A percentile compares a stretch with the other conserved stretches of the same genome.
Conservation (phyloP, 2,113 vertebrate genomes). For the Macrotis lagotis region DNA sequence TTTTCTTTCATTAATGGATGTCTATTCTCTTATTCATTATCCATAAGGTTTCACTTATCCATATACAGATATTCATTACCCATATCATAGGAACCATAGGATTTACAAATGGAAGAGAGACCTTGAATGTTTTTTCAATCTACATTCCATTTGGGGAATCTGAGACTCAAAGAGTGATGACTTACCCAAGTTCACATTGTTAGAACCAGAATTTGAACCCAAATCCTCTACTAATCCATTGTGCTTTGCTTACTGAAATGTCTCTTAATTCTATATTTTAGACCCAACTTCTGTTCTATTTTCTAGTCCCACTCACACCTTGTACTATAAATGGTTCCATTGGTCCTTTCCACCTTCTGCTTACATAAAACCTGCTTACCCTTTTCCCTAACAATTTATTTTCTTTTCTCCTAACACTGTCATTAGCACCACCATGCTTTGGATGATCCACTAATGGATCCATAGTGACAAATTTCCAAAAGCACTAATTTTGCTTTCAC, state of each 20-base stretch:
- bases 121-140: neutral
- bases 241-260: neutral
- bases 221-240: neutral
- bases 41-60: neutral
- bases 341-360: neutral
- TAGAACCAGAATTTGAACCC: neutral
- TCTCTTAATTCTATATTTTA: neutral
- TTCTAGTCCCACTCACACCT: neutral
- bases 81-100: neutral
- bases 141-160: neutral
- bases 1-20: neutral
- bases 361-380: neutral
- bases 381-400: neutral
- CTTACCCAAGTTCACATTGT: neutral
- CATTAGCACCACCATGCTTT: neutral
- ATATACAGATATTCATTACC: neutral
- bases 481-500: neutral
- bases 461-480: neutral
- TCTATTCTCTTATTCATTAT: neutral
- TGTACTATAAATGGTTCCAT: neutral
- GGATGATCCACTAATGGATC: neutral
- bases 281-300: neutral
- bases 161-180: neutral
- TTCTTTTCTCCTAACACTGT: neutral
- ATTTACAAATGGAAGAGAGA: neutral